A percentile compares a stretch with the other conserved stretches of the same genome.
phyloP scores from a whole-genome alignment of 2,797 vertebrate species.

The Labeo calbasu region DNA sequence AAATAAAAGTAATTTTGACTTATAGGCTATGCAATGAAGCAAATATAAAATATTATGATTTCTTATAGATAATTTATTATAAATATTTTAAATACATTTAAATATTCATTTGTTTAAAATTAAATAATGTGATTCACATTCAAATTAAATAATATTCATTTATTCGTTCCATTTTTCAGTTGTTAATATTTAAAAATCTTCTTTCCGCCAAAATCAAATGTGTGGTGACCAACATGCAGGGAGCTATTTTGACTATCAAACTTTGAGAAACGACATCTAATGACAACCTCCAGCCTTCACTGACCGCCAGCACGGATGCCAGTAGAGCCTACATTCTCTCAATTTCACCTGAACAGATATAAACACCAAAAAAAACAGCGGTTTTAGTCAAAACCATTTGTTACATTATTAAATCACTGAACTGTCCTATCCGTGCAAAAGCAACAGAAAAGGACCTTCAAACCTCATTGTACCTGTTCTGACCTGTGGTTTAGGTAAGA shows the following conservation, averaged over 20 bases:
- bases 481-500: not conserved
- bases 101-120: not conserved
- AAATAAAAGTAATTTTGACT: not conserved
- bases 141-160: not conserved
- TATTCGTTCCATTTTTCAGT: not conserved
- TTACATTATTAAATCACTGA: not conserved
- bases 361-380: not conserved
- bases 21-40: too few species aligned
- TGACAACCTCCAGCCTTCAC: not conserved
- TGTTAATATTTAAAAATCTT: not conserved
- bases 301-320: not conserved
- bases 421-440: not conserved
- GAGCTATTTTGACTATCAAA: conserved; percentile 5
- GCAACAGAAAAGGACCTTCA: not conserved
- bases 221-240: not conserved
- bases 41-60: not conserved
- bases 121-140: not conserved
- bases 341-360: not conserved
- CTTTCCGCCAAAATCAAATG: not conserved
- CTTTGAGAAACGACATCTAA: not conserved
- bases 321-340: not conserved
- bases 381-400: not conserved
- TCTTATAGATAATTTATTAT: not conserved
- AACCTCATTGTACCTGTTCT: not conserved
- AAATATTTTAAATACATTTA: not conserved